Percentiles rank a stretch among this genome's conserved stretches.
phyloP scores from a whole-genome alignment of 2,113 vertebrate genomes.

The Piaya cayana region DNA sequence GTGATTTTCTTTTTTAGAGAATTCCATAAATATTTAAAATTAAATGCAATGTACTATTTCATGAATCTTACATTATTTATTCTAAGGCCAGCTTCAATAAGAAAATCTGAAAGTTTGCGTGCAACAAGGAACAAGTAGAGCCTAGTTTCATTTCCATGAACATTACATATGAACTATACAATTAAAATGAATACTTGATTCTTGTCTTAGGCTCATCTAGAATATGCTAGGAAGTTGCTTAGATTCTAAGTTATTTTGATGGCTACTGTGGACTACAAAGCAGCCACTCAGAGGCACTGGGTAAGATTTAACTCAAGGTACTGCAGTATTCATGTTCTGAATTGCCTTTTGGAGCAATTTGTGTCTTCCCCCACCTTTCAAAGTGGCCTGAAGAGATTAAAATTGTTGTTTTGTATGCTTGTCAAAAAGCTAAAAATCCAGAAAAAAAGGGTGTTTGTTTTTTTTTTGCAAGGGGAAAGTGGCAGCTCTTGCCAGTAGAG shows the following conservation, averaged over 20 bases:
- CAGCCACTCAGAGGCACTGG: rapidly evolving
- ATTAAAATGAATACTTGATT: background rate
- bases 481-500: slow-evolving; percentile 70
- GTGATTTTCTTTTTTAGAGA: slow-evolving; percentile 58
- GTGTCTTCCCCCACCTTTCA: background rate
- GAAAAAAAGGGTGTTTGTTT: rapidly evolving
- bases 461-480: background rate
- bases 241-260: background rate
- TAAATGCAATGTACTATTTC: slow-evolving; percentile 34
- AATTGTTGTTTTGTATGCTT: background rate
- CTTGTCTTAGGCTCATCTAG: background rate
- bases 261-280: background rate
- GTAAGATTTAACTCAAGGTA: background rate
- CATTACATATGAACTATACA: background rate
- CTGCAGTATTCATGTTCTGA: background rate
- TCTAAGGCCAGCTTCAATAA: slow-evolving; percentile 65
- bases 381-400: background rate
- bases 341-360: background rate
- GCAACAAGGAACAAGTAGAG: background rate
- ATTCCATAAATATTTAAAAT: slow-evolving; percentile 77
- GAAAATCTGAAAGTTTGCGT: slow-evolving; percentile 4
- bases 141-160: background rate
- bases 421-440: background rate
- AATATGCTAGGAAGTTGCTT: background rate
- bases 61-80: slow-evolving; percentile 75